Conservation (phyloP, 2,797 vertebrate genomes). For the Serranus cabrilla region DNA sequence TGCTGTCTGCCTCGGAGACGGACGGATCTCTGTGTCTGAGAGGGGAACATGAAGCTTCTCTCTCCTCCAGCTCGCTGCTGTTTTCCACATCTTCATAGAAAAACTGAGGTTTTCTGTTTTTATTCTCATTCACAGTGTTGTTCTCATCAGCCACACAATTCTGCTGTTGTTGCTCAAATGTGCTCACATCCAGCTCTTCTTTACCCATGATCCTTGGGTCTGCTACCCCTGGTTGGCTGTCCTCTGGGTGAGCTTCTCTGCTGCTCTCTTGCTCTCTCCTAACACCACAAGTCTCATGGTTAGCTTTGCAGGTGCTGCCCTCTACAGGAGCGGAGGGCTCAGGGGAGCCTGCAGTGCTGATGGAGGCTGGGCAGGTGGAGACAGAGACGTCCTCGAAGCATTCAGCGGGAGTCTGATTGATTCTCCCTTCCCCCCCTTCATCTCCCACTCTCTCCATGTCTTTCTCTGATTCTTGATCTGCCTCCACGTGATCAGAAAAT, state of each 20-base stretch:
- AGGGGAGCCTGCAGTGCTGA: not conserved
- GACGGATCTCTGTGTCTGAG: not conserved
- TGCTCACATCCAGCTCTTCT: slow-evolving; percentile 18
- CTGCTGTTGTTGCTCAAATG: not conserved
- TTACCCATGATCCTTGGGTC: not conserved
- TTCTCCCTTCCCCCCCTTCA: not conserved
- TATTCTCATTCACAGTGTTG: slow-evolving; percentile 38
- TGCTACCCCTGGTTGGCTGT: not conserved
- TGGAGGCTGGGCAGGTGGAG: slow-evolving; percentile 1
- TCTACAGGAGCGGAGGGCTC: slow-evolving; percentile 47
- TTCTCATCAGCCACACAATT: not conserved
- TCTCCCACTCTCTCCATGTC: not conserved
- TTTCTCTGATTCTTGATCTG: slow-evolving; percentile 4
- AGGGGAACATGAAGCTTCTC: not conserved
- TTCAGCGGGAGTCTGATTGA: slow-evolving; percentile 1
- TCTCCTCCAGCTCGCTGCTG: slow-evolving; percentile 17
- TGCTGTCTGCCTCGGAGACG: not conserved
- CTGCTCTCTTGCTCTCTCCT: slow-evolving; percentile 2
- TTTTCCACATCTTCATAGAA: slow-evolving; percentile 3
- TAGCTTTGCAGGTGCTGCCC: slow-evolving; percentile 50
- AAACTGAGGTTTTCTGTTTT: slow-evolving; percentile 15
- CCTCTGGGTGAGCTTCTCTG: not conserved
- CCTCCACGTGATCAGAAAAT: slow-evolving; percentile 14
- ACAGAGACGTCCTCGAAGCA: slow-evolving; percentile 10
- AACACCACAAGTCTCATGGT: not conserved